Evolutionary conservation across 2,113 vertebrate species (phyloP).

Genomic region (Laticauda laticaudata): DNA sequence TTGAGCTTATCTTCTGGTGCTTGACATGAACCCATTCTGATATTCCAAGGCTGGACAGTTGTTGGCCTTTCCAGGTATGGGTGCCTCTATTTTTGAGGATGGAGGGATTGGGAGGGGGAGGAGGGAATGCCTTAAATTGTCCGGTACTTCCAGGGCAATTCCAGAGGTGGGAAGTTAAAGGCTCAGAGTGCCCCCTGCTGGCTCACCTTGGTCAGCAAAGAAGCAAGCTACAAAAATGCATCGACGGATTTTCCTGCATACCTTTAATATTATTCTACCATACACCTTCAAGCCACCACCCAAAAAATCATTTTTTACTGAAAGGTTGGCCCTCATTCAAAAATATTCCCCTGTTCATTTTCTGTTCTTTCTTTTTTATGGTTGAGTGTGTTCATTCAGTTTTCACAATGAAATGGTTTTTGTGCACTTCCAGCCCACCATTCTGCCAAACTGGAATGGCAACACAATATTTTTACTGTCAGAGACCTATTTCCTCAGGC

Average conservation of each 20-base stretch:
- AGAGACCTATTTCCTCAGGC: not conserved
- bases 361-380: not conserved
- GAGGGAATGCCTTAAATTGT: not conserved
- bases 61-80: not conserved
- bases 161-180: not conserved
- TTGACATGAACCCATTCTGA: not conserved
- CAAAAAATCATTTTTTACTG: not conserved
- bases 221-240: not conserved
- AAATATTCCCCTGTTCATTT: not conserved
- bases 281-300: not conserved
- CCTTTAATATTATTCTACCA: not conserved
- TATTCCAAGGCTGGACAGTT: not conserved
- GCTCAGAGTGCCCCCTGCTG: conserved; percentile 42
- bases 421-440: not conserved
- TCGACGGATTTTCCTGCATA: no score
- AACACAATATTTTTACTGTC: not conserved
- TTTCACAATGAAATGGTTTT: not conserved
- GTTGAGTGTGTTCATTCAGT: not conserved
- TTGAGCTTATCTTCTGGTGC: not conserved
- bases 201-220: not conserved
- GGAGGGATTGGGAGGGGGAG: no score
- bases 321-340: not conserved
- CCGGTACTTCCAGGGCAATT: not conserved
- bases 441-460: not conserved
- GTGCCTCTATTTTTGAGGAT: not conserved